Percentiles rank a stretch among this genome's conserved stretches.
phyloP scores from a whole-genome alignment of 2,888 invertebrate species.

The Cataglyphis cursor region DNA sequence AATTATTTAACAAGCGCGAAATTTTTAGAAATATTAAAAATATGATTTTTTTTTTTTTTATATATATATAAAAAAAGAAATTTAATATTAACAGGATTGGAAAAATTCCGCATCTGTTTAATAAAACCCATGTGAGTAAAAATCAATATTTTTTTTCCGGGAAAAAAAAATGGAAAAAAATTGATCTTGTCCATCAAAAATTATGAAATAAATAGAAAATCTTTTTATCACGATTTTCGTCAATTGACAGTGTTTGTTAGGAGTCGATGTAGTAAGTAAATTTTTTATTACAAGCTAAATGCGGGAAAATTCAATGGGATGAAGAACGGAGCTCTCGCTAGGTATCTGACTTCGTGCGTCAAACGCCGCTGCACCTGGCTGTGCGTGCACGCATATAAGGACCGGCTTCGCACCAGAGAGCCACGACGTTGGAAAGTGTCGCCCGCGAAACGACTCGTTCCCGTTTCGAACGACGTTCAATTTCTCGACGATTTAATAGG shows the following conservation, averaged over 20 bases:
- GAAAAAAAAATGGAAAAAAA: no score
- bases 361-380: conserved; percentile 24
- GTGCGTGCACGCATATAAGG: background rate
- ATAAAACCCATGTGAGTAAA: no score
- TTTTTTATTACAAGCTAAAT: no score
- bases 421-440: conserved; percentile 41
- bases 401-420: background rate
- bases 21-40: background rate
- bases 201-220: no score
- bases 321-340: background rate
- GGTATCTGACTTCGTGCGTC: background rate
- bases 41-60: background rate
- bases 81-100: background rate
- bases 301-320: background rate
- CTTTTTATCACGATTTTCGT: no score
- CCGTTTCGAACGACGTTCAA: conserved; percentile 40
- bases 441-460: conserved; percentile 45
- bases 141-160: no score
- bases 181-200: no score
- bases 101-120: background rate
- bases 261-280: no score
- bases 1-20: background rate
- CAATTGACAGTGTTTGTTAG: no score
- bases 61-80: background rate
- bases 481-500: conserved; percentile 54